Conservation (phyloP, 2,113 vertebrate species). For the Vicugna pacos region DNA sequence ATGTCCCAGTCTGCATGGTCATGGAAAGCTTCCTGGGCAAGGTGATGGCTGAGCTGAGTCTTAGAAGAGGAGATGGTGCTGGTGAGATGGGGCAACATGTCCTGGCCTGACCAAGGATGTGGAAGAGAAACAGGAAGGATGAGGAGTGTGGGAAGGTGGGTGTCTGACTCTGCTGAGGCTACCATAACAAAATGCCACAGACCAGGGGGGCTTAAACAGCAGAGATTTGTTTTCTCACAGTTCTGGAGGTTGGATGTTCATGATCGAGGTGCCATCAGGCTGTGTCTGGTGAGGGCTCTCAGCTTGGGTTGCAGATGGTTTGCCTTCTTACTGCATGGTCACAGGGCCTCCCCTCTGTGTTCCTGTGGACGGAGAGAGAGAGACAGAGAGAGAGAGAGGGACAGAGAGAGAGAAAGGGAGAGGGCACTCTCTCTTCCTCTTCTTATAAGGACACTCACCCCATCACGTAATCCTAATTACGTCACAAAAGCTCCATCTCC, state of each 20-base stretch:
- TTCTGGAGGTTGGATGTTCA: neutral
- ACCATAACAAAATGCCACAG: neutral
- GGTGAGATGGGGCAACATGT: too few relatives aligned
- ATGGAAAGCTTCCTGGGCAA: neutral
- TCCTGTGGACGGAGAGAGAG: neutral
- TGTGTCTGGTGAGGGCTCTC: neutral
- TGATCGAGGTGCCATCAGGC: neutral
- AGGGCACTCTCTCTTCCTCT: neutral
- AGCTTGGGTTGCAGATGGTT: neutral
- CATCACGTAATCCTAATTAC: neutral
- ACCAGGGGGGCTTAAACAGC: neutral
- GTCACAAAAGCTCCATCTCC: neutral
- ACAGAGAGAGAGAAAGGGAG: neutral
- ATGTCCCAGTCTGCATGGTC: neutral
- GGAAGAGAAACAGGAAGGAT: neutral
- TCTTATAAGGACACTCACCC: neutral
- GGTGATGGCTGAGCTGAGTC: neutral
- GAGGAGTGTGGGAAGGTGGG: neutral
- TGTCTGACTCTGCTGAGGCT: neutral
- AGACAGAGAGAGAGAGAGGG: neutral
- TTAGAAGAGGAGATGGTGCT: neutral
- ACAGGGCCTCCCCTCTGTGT: neutral
- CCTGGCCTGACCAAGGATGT: too few relatives aligned
- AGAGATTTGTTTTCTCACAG: neutral
- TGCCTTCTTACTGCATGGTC: neutral